phyloP scores from a whole-genome alignment of 2,797 vertebrate genomes.

The Acipenser transmontanus region DNA sequence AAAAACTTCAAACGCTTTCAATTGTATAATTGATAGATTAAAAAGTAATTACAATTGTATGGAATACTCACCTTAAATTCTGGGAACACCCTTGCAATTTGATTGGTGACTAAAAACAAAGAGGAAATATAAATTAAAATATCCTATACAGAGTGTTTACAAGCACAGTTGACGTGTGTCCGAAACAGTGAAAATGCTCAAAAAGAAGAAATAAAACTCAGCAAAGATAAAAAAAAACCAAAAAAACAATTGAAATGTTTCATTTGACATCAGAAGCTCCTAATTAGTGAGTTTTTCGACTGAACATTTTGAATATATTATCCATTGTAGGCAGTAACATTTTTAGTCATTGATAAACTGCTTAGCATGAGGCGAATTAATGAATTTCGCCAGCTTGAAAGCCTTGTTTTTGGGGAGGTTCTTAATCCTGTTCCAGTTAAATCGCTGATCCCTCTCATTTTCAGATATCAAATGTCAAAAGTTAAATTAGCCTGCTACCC shows the following conservation, averaged over 20 bases:
- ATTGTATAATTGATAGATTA: too few relatives aligned
- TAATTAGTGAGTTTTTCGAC: constrained; percentile 4
- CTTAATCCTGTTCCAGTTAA: constrained; percentile 74
- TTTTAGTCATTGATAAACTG: constrained; percentile 65
- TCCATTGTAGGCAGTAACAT: constrained; percentile 47
- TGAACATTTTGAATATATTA: constrained; percentile 11
- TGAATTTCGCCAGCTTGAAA: constrained; percentile 61
- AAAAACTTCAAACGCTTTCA: too few relatives aligned
- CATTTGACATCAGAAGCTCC: constrained; percentile 1
- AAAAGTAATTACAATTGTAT: too few relatives aligned
- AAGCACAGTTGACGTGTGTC: not conserved
- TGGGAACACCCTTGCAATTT: too few relatives aligned
- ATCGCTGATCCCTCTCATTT: constrained; percentile 71
- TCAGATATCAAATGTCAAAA: constrained; percentile 75
- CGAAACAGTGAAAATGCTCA: not conserved
- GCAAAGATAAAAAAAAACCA: not conserved
- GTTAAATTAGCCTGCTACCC: constrained; percentile 76
- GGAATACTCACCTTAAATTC: too few relatives aligned
- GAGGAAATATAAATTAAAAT: not conserved
- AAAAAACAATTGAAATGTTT: not conserved
- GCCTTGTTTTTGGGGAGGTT: constrained; percentile 36
- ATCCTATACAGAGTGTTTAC: not conserved
- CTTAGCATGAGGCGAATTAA: constrained; percentile 63
- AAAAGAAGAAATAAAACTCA: not conserved
- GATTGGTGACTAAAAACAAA: too few relatives aligned